These are phyloP conservation scores for Boulengeromyrus knoepffleri DNA, from an alignment of 2,113 vertebrate genomes.

Conservation along the genomic window DNA sequence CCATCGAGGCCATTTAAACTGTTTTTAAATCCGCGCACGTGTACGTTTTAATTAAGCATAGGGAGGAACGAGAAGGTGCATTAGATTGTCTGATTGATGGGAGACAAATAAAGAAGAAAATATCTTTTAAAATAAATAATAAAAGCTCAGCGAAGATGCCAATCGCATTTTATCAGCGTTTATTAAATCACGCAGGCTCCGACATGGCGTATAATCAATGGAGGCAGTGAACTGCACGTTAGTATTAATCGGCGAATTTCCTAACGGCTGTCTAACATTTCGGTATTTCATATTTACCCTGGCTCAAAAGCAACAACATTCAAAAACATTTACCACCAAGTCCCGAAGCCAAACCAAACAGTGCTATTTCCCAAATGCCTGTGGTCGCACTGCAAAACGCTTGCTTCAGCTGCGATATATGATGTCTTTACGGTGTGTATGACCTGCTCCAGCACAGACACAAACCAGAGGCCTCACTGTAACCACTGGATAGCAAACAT, in stretches of 20 bases:
- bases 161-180: background rate
- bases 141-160: background rate
- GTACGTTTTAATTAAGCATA: constrained; percentile 23
- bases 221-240: background rate
- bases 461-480: background rate
- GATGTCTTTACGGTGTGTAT: background rate
- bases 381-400: background rate
- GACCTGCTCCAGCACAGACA: background rate
- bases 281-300: background rate
- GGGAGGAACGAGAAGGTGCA: constrained; percentile 11
- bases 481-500: background rate
- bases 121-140: background rate
- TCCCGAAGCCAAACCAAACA: background rate
- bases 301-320: background rate
- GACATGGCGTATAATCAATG: background rate
- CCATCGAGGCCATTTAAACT: constrained; percentile 26
- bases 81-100: no score
- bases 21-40: background rate
- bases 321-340: background rate
- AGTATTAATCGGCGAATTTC: background rate
- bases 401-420: background rate
- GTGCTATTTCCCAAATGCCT: background rate
- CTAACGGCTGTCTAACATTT: background rate
- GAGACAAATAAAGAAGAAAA: background rate
- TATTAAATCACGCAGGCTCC: background rate